These are phyloP conservation scores for Phengaris alcon DNA, from an alignment of 2,888 invertebrate genomes.

Conservation along the genomic window DNA sequence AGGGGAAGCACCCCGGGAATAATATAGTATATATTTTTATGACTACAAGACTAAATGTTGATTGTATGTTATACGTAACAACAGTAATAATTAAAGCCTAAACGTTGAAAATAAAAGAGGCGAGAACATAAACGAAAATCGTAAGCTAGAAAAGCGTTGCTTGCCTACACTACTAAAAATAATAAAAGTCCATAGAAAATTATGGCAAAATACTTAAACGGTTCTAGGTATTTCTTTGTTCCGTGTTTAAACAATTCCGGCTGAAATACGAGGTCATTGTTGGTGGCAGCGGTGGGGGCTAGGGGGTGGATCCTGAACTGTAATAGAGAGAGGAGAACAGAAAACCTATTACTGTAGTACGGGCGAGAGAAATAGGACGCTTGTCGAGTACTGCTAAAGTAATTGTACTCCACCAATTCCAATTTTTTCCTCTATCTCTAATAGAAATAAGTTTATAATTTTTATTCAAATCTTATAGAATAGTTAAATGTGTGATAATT, in stretches of 20 bases:
- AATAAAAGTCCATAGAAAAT: slow-evolving; percentile 32
- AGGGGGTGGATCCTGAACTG: slow-evolving; percentile 49
- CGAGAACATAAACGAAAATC: slow-evolving; percentile 9
- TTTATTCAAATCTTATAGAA: slow-evolving; percentile 32
- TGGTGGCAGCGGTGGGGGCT: slow-evolving; percentile 70
- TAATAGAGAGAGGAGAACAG: slow-evolving; percentile 50
- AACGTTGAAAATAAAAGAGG: slow-evolving; percentile 1
- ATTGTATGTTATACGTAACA: neutral
- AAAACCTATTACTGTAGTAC: slow-evolving; percentile 72
- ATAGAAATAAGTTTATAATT: slow-evolving; percentile 49
- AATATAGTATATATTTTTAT: too few relatives aligned
- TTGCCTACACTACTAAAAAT: slow-evolving; percentile 16
- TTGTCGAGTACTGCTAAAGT: slow-evolving; percentile 72
- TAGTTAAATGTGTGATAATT: too few relatives aligned
- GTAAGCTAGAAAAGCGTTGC: neutral
- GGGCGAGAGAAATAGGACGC: slow-evolving; percentile 75
- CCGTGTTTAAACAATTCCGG: slow-evolving; percentile 76
- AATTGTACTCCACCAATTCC: slow-evolving; percentile 71
- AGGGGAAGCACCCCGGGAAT: too few relatives aligned
- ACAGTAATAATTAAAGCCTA: neutral
- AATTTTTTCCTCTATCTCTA: slow-evolving; percentile 50
- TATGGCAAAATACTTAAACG: slow-evolving; percentile 44
- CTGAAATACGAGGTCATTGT: slow-evolving; percentile 80
- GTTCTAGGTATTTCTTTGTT: slow-evolving; percentile 70
- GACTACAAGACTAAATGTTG: too few relatives aligned